Base-by-base conservation (phyloP, 2,113 vertebrate species). In the Antechinus flavipes region DNA sequence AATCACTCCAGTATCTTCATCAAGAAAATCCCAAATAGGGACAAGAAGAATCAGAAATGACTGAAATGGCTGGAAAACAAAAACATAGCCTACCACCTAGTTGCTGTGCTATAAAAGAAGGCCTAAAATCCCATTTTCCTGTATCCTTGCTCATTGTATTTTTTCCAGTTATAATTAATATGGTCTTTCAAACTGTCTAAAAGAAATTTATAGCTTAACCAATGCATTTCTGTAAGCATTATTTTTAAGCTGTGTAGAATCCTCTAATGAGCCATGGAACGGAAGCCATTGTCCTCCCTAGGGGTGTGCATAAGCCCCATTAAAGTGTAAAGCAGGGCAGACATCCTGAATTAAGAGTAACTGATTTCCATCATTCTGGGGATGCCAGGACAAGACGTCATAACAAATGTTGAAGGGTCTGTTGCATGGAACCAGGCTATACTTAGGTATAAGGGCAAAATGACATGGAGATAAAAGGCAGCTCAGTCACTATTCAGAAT, bases 381-480 rank as follows among this genome's bases (percentile, higher is more conserved):
- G 47, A 89, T 50, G 12, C 91, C 90, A 76, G 53, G 23, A 91
- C 52, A 22, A 0, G 16, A 16, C 26, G 54, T 58, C 91, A 61
- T 49, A 92, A 68, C 49, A 89, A 94, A 84, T 26, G 76, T 22
- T 8, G 47, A 54, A 92, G 58, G 91, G 5, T 22, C 27, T 46
- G 47, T 3, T 58, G 24, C 90, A 54, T 24, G 23, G 91, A 95
- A 89, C 16, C 30, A 92, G 93, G 90, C 35, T 58, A 91, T 8
- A 76, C 0, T n/a, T 93, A 84, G 90, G 56, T 95, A 46, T 90
- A 89, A 91, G 55, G 95, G 16, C 19, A 91, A 25, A 56, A 93
- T 76, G 84, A 90, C 90, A 50, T 25, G n/a, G 46, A 94, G 23
- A 94, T 92, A 93, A 95, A 96, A 93, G 53, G 30, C 55, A 91